A percentile compares a stretch with the other conserved stretches of the same genome.
phyloP scores from a whole-genome alignment of 2,888 invertebrate genomes.

The Steromphala cineraria region DNA sequence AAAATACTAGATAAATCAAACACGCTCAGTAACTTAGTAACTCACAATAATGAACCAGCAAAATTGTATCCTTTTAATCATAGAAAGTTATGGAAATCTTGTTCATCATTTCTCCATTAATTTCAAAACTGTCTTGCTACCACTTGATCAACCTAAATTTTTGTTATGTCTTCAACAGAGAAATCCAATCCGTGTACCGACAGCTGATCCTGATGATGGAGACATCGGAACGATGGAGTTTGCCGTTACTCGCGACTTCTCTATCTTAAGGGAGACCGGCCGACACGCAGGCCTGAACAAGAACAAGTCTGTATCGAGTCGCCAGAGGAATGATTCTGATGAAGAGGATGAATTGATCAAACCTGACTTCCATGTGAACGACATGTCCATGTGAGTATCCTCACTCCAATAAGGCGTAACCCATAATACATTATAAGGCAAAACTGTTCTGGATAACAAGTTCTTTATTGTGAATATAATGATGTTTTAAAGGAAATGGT shows the following conservation, averaged over 20 bases:
- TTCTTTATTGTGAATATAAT: no score
- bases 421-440: no score
- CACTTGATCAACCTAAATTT: neutral
- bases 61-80: neutral
- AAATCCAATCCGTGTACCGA: conserved; percentile 57
- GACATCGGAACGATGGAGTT: conserved; percentile 65
- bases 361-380: conserved; percentile 24
- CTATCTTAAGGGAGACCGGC: conserved; percentile 53
- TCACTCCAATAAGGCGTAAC: no score
- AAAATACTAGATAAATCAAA: no score
- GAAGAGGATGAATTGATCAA: conserved; percentile 33
- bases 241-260: conserved; percentile 67
- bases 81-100: neutral
- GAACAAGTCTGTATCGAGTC: neutral
- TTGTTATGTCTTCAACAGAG: conserved; percentile 37
- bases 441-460: no score
- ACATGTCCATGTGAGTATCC: neutral
- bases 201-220: conserved; percentile 51
- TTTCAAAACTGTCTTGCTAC: no score
- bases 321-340: neutral
- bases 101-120: no score
- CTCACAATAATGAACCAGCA: no score
- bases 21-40: neutral
- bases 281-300: conserved; percentile 28
- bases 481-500: no score